A percentile compares a stretch with the other conserved stretches of the same genome.
phyloP scores from a whole-genome alignment of 2,797 vertebrate species.

The Dicrostonyx torquatus region DNA sequence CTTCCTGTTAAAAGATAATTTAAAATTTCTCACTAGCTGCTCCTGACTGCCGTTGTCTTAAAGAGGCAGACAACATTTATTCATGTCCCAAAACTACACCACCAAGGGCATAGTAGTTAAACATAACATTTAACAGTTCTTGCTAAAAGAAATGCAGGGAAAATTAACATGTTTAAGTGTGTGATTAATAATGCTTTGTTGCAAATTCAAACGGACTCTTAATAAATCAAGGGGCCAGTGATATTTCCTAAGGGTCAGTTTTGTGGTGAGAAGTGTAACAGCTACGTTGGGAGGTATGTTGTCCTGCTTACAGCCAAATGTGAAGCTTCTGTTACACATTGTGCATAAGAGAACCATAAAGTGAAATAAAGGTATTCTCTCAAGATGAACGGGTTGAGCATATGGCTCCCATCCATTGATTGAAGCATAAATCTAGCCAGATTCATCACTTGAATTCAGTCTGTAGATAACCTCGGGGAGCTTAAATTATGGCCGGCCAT shows the following conservation, averaged over 20 bases:
- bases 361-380: conserved; percentile 29
- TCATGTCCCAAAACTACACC: not conserved
- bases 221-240: not conserved
- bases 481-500: not conserved
- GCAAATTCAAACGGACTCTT: conserved; percentile 22
- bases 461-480: conserved; percentile 47
- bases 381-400: not conserved
- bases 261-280: not conserved
- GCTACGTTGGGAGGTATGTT: not conserved
- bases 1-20: conserved; percentile 55
- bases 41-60: not conserved
- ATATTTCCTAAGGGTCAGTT: not conserved
- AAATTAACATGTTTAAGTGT: not conserved
- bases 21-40: conserved; percentile 43
- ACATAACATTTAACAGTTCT: conserved; percentile 19
- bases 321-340: not conserved
- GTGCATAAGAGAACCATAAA: conserved; percentile 40
- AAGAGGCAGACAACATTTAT: conserved; percentile 26
- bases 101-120: conserved; percentile 17
- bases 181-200: conserved; percentile 1
- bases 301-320: conserved; percentile 5
- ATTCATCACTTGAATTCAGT: conserved; percentile 45
- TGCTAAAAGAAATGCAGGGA: conserved; percentile 5
- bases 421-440: conserved; percentile 22
- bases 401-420: conserved; percentile 9